phyloP scores from a whole-genome alignment of 2,888 invertebrate genomes.

The Exocentrus adspersus region DNA sequence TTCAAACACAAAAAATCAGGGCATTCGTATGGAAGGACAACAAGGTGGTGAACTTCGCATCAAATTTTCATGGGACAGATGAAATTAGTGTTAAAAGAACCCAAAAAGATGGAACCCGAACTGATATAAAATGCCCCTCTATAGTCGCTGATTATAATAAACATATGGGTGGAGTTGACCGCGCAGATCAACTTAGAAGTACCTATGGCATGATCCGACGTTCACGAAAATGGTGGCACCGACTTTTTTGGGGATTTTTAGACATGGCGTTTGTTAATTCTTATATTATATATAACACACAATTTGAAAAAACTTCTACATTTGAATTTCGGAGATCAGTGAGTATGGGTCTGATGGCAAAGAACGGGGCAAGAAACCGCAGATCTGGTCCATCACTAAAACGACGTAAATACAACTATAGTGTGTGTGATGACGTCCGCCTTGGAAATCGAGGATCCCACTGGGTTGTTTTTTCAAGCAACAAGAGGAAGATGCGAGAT shows the following conservation, averaged over 20 bases:
- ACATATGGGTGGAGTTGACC: slow-evolving; percentile 23
- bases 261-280: slow-evolving; percentile 24
- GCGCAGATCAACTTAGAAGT: slow-evolving; percentile 14
- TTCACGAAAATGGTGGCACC: slow-evolving; percentile 21
- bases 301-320: slow-evolving; percentile 23
- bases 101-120: neutral
- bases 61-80: neutral
- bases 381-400: slow-evolving; percentile 23
- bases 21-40: neutral
- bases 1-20: slow-evolving; percentile 1
- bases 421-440: slow-evolving; percentile 18
- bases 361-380: slow-evolving; percentile 1
- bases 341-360: slow-evolving; percentile 25
- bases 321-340: slow-evolving; percentile 26
- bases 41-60: neutral
- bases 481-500: slow-evolving; percentile 34
- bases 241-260: slow-evolving; percentile 11
- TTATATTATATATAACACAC: slow-evolving; percentile 15
- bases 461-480: slow-evolving; percentile 22
- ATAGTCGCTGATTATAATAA: slow-evolving; percentile 14
- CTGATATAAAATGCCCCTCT: slow-evolving; percentile 14
- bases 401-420: slow-evolving; percentile 6
- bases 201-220: slow-evolving; percentile 22
- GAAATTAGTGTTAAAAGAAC: neutral
- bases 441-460: slow-evolving; percentile 30